Percentiles rank a stretch among this genome's conserved stretches.
Conservation (phyloP, 2,113 vertebrate species). For the Acrocephalus arundinaceus region DNA sequence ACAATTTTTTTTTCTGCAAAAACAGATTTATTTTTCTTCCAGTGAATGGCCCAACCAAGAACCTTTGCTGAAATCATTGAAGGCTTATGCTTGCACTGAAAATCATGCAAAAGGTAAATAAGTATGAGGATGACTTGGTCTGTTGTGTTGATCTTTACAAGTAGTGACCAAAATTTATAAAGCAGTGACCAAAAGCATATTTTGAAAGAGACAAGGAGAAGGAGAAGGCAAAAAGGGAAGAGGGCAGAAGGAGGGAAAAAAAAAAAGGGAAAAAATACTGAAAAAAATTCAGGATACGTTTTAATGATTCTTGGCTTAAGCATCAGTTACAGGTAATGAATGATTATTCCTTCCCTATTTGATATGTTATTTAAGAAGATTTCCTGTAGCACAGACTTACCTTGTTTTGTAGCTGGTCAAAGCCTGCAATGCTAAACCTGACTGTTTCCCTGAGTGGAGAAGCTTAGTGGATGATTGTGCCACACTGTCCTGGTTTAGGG, state of each 20-base stretch:
- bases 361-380: neutral
- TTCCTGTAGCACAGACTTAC: neutral
- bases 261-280: neutral
- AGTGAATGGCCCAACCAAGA: neutral
- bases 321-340: neutral
- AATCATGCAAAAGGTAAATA: neutral
- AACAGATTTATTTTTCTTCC: neutral
- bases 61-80: neutral
- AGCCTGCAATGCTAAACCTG: rapidly evolving
- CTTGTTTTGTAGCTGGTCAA: neutral
- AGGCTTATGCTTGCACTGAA: neutral
- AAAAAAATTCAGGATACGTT: neutral
- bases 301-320: neutral
- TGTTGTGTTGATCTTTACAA: neutral
- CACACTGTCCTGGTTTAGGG: neutral
- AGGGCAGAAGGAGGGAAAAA: neutral
- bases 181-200: neutral
- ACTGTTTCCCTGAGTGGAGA: neutral
- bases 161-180: neutral
- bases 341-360: neutral
- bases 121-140: neutral
- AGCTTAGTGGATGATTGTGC: neutral
- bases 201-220: neutral
- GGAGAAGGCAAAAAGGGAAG: neutral
- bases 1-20: neutral